These are phyloP conservation scores for Bubo scandiacus DNA, from an alignment of 2,113 vertebrate species.

Conservation along the genomic window DNA sequence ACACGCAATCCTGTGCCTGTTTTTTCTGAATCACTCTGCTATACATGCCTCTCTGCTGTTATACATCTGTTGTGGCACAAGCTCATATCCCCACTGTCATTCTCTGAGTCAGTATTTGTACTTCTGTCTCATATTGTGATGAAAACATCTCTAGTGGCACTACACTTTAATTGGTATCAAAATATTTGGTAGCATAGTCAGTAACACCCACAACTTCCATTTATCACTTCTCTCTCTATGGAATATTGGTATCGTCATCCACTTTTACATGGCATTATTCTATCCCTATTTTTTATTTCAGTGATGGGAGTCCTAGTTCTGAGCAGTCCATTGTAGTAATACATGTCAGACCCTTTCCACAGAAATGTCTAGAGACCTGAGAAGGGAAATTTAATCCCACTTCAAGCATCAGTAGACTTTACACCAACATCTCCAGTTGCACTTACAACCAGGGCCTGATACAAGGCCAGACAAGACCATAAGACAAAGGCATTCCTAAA, in stretches of 20 bases:
- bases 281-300: not conserved
- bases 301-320: not conserved
- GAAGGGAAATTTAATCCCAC: not conserved
- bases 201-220: constrained; percentile 64
- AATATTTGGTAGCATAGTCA: constrained; percentile 68
- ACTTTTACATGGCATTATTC: not conserved
- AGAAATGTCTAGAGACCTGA: not conserved
- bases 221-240: constrained; percentile 6
- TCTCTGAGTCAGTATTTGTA: constrained; percentile 73
- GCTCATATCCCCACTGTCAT: constrained; percentile 60
- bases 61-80: constrained; percentile 67
- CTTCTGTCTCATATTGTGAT: constrained; percentile 64
- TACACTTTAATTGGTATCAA: constrained; percentile 70
- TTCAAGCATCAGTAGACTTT: not conserved
- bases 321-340: not conserved
- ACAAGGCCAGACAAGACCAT: not conserved
- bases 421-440: not conserved
- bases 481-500: not conserved
- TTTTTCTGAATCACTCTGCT: constrained; percentile 61
- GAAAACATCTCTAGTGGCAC: constrained; percentile 67
- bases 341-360: not conserved
- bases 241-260: not conserved
- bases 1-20: not conserved
- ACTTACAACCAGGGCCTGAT: not conserved
- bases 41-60: constrained; percentile 55